Evolutionary conservation across 2,888 invertebrate genomes (phyloP), one percentile per base, ranked within the genome.

Genomic region (Luperina nickerlii): DNA sequence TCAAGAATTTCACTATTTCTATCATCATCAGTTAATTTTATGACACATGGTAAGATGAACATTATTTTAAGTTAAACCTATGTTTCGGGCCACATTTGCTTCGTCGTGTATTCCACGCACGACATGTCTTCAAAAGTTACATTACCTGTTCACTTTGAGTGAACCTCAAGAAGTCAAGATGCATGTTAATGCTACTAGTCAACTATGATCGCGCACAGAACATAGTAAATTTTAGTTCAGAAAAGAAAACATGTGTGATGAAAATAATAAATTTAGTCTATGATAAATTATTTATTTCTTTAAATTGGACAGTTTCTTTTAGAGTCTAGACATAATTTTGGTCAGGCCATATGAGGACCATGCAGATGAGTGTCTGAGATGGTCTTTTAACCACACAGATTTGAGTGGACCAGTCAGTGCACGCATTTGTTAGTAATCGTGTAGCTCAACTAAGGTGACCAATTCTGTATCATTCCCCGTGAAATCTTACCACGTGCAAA

Each of bases 51-150:
- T 4, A 74, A 62, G 8, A 75, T n/a, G 63, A 42, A 75, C 38
- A 74, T 68, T 45, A 45, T 20, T 42, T 13, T 60, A n/a, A 71
- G 74, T 70, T 48, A 24, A 72, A 65, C 51, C 15, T n/a, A 71
- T 32, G 42, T 74, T 70, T 51, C 11, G 24, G 27, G 51, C 18
- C 48, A 42, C 48, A 69, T 73, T 84, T 73, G 20, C 68, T 42
- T n/a, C 68, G 11, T n/a, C 60, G 0, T 66, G 57, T 76, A 80
- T 84, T 79, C 80, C 84, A 83, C 83, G 83, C 73, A 66, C 69
- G 18, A 62, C 81, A 71, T 74, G 67, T 74, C 74, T 76, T 57
- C 63, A 76, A 76, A 81, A 76, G 45, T 84, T 71, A 84, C 62
- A 60, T 83, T 48, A 73, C 70, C 62, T 74, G 42, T 51, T 62